Percentiles rank a stretch among this genome's conserved stretches.
Conservation (phyloP, 2,888 invertebrate genomes). For the Chalcis sispes region DNA sequence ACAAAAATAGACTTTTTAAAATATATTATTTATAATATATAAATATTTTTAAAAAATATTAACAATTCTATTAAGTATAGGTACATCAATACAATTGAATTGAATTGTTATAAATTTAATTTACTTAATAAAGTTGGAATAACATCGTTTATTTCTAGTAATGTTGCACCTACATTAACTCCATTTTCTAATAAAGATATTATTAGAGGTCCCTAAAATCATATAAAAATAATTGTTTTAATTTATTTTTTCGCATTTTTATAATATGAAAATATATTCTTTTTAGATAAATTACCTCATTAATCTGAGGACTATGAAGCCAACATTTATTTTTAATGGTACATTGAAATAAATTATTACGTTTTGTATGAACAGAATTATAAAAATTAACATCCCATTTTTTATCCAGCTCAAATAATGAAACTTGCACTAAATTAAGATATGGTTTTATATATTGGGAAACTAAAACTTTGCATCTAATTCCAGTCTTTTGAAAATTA, state of each 20-base stretch:
- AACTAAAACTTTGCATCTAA: constrained; percentile 61
- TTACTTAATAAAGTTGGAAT: constrained; percentile 63
- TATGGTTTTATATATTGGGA: constrained; percentile 64
- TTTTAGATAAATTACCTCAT: constrained; percentile 53
- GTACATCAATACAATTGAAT: not conserved
- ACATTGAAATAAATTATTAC: constrained; percentile 65
- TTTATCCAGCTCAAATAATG: constrained; percentile 57
- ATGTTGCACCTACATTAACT: constrained; percentile 60
- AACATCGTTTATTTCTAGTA: constrained; percentile 62
- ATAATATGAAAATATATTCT: not conserved
- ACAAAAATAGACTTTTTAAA: constrained; percentile 28
- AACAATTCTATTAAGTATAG: not conserved
- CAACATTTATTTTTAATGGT: constrained; percentile 63
- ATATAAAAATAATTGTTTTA: not conserved
- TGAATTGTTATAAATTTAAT: constrained; percentile 47
- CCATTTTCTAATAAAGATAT: constrained; percentile 64
- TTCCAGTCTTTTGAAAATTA: constrained; percentile 61
- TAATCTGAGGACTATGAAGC: constrained; percentile 67
- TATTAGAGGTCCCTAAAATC: constrained; percentile 65
- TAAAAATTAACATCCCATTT: constrained; percentile 63
- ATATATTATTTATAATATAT: constrained; percentile 9
- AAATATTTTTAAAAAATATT: not conserved
- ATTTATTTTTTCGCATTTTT: not conserved
- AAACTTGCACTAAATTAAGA: constrained; percentile 64
- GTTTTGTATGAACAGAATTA: constrained; percentile 63